These are phyloP conservation scores for Dicyrtomina minuta DNA, from an alignment of 2,888 invertebrate species.

Conservation along the genomic window DNA sequence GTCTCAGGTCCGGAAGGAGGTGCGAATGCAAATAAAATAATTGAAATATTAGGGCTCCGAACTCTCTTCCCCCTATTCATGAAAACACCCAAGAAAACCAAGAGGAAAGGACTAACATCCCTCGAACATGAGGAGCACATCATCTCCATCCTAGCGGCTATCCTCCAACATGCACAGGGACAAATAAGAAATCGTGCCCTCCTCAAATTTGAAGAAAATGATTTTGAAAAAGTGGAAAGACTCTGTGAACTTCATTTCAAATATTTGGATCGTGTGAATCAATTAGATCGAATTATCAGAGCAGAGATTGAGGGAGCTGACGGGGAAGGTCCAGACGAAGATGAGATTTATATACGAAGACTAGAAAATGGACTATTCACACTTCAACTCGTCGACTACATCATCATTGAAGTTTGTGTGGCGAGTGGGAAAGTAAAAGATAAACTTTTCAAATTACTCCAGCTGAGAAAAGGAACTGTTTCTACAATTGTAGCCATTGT, in stretches of 20 bases:
- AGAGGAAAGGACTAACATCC: constrained; percentile 74
- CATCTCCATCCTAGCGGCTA: constrained; percentile 86
- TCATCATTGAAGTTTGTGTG: constrained; percentile 62
- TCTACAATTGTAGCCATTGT: constrained; percentile 84
- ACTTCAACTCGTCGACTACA: constrained; percentile 88
- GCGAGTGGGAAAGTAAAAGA: constrained; percentile 67
- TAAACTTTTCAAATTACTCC: constrained; percentile 82
- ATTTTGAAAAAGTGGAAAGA: constrained; percentile 96
- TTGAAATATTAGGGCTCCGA: constrained; percentile 92
- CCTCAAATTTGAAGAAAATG: constrained; percentile 95
- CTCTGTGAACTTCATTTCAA: constrained; percentile 95
- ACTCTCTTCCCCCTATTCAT: constrained; percentile 98
- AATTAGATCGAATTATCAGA: constrained; percentile 76
- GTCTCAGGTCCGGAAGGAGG: constrained; percentile 89
- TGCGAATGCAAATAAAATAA: constrained; percentile 96
- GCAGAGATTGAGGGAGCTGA: constrained; percentile 45
- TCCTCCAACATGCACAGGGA: constrained; percentile 84
- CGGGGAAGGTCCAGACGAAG: constrained; percentile 74
- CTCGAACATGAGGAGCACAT: constrained; percentile 96
- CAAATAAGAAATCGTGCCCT: constrained; percentile 85
- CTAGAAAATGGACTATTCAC: constrained; percentile 95
- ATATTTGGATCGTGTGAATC: constrained; percentile 88
- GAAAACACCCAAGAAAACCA: constrained; percentile 90
- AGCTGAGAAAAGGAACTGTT: constrained; percentile 83
- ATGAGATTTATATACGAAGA: constrained; percentile 82